phyloP scores from a whole-genome alignment of 2,113 vertebrate species.

The Elgaria multicarinata region DNA sequence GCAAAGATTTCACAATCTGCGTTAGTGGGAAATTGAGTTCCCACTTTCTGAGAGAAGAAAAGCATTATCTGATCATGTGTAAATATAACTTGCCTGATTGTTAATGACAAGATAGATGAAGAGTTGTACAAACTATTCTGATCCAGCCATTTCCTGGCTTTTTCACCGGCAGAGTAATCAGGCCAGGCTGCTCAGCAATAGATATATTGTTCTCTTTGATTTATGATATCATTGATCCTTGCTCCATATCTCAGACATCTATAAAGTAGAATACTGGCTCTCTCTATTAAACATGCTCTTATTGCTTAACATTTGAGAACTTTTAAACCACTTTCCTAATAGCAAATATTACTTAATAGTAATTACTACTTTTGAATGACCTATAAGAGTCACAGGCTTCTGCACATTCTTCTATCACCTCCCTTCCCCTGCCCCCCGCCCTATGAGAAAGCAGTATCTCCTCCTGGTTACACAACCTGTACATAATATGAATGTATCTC shows the following conservation, averaged over 20 bases:
- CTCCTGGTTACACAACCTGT: not conserved
- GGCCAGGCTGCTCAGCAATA: not conserved
- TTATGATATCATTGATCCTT: slow-evolving; percentile 17
- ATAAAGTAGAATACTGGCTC: slow-evolving; percentile 17
- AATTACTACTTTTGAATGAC: not conserved
- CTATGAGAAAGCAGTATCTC: not conserved
- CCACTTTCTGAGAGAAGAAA: slow-evolving; percentile 33
- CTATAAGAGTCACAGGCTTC: not conserved
- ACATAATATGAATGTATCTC: not conserved
- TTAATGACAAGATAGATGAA: slow-evolving; percentile 51
- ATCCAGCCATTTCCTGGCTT: slow-evolving; percentile 49
- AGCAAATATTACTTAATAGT: not conserved
- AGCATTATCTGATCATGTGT: slow-evolving; percentile 40
- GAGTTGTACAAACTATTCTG: slow-evolving; percentile 25
- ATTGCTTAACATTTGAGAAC: slow-evolving; percentile 14
- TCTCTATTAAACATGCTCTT: slow-evolving; percentile 30
- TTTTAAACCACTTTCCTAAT: not conserved
- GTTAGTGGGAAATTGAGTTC: slow-evolving; percentile 36
- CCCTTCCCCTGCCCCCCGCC: too few relatives aligned
- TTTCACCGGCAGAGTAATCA: slow-evolving; percentile 40
- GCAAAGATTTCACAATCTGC: slow-evolving; percentile 46
- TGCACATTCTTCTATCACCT: not conserved
- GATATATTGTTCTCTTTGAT: not conserved
- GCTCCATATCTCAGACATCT: slow-evolving; percentile 13
- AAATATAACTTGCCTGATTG: slow-evolving; percentile 40